A percentile compares a stretch with the other conserved stretches of the same genome.
Evolutionary conservation across 2,888 invertebrate genomes (phyloP).

Genomic region (Drosophila maculinotata): DNA sequence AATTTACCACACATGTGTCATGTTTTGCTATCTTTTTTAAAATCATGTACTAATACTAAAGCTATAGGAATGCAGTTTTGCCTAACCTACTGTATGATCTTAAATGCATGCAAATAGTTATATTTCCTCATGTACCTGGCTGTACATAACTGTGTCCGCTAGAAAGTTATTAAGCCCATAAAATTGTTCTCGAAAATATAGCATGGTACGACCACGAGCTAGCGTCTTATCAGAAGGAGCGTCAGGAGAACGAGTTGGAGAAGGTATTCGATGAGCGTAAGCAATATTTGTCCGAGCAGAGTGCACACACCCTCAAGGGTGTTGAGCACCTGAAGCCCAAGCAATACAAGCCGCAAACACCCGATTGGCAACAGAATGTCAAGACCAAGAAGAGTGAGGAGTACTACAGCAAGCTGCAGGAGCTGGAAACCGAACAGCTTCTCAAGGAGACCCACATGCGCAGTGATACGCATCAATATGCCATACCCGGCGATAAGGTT

Average conservation of each 20-base stretch:
- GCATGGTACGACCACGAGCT: constrained; percentile 97
- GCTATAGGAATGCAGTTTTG: constrained; percentile 49
- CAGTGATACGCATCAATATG: constrained; percentile 92
- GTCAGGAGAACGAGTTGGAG: constrained; percentile 92
- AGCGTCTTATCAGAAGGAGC: constrained; percentile 92
- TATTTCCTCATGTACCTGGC: constrained; percentile 16
- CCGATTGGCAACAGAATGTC: constrained; percentile 94
- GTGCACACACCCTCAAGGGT: constrained; percentile 87
- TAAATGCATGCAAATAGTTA: constrained; percentile 36
- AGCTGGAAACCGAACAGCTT: constrained; percentile 93
- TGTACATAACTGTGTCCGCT: constrained; percentile 9
- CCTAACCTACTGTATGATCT: constrained; percentile 22
- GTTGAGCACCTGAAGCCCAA: constrained; percentile 88
- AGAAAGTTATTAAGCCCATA: constrained; percentile 15
- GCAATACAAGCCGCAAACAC: constrained; percentile 89
- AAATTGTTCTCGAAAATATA: constrained; percentile 82
- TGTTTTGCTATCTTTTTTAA: constrained; percentile 24
- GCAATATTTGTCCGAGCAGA: constrained; percentile 89
- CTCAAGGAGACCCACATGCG: constrained; percentile 92
- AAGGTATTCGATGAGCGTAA: constrained; percentile 94
- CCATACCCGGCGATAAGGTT: constrained; percentile 93
- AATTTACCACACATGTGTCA: constrained; percentile 24
- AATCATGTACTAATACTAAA: constrained; percentile 46
- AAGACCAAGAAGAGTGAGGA: constrained; percentile 93
- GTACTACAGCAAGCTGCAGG: constrained; percentile 92